Base-by-base conservation (phyloP, 2,888 invertebrate genomes). In the Papilio elwesi region DNA sequence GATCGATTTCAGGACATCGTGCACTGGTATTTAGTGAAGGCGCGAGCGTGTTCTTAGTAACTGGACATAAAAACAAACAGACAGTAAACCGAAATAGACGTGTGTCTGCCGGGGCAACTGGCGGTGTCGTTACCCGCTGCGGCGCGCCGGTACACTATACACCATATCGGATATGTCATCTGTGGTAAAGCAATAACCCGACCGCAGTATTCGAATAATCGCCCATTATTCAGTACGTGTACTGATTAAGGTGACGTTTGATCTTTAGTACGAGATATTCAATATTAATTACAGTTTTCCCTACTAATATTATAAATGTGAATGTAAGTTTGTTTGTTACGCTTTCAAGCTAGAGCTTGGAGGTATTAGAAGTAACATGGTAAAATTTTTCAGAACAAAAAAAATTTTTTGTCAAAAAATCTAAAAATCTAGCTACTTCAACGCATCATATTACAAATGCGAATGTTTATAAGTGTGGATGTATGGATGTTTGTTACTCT, bases 41-140 rank as follows among this genome's bases (percentile, higher is more conserved):
- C 57, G 57, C 26, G 57, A 38, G 38, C 59, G 59, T 59, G 15
- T 62, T 62, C 59, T 43, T n/a, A 43, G 59, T 62, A 62, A 62
- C 59, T 36, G 57, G 43, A 62, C 10, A 62, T 62, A 62, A 62
- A 62, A 62, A 62, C 59, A 62, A 62, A 62, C 59, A 38, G 43
- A 62, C 59, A 62, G 59, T 62, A 10, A 62, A 62, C 59, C 59
- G 59, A 62, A 62, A 62, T 62, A 62, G 59, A 62, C 59, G 59
- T 43, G 59, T 59, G 59, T 62, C 59, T 62, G 59, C 43, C 59
- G 43, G 43, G n/a, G 59, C 52, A 9, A 15, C 59, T 38, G n/a
- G 67, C 48, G 68, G 36, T 38, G 38, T 43, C 51, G 59, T 6
- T 47, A n/a, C 12, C 5, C 11, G 43, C 43, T 9, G 43, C 43